Base-by-base conservation (phyloP, 92 coral and sea anemone species). In the Pocillopora meandrina region DNA sequence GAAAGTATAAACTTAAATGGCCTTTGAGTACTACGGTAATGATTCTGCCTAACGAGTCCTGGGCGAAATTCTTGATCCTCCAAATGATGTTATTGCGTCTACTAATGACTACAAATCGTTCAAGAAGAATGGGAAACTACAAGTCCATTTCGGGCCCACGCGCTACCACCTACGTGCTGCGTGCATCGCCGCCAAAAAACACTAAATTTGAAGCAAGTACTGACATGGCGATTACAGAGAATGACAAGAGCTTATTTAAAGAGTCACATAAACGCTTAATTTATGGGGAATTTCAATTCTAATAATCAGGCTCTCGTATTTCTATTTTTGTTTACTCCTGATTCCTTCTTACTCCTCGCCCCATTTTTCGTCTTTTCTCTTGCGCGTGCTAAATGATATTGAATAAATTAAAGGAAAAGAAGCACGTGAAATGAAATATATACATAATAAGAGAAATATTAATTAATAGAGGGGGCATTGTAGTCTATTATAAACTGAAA, bases 61-160 rank as follows among this genome's bases (percentile, higher is more conserved):
- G 42, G 84, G 84, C 65, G 68, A 76, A 74, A 83, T 83, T 56
- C 88, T 84, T 61, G 87, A 83, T 47, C 83, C 85, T 21, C 91
- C 88, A 55, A 74, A 88, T 77, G 83, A 77, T 57, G 65, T 83
- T 56, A 78, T 35, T 60, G 87, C 87, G 42, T 64, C 88, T 56
- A 88, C 88, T 35, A 81, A 73, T 67, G 90, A 87, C 12, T 87
- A 26, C 26, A 26, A 0, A 26, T 26, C 26, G 26, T 26, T 26
- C 26, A 26, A 26, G 26, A 26, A 26, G 26, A 26, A 26, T 26
- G 26, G 26, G 72, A 61, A 86, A 61, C 62, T 79, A 61, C 74
- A 85, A 47, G 90, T 80, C 58, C 66, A 72, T 58, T 78, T 59
- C 65, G 64, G 75, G 66, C 76, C 75, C 55, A 70, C 79, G 49